A percentile compares a stretch with the other conserved stretches of the same genome.
phyloP scores from a whole-genome alignment of 2,888 invertebrate genomes.

The Tortrix viridana region DNA sequence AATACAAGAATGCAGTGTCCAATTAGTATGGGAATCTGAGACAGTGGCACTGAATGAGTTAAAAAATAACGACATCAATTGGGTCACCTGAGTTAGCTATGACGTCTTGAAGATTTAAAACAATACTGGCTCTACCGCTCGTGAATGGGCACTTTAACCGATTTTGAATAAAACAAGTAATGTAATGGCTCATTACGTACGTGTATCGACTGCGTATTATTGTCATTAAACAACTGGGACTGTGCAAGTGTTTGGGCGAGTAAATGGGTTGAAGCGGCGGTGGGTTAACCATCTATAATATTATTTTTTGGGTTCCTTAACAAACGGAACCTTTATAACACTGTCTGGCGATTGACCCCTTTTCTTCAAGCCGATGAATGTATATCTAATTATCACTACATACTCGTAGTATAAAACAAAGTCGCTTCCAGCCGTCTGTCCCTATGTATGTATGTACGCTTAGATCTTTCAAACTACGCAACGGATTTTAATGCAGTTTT shows the following conservation, averaged over 20 bases:
- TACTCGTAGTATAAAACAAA: too few relatives aligned
- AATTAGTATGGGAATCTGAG: too few relatives aligned
- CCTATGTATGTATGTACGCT: too few relatives aligned
- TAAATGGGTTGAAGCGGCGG: conserved; percentile 2
- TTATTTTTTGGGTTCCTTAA: background rate
- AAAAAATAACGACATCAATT: background rate
- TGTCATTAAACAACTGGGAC: conserved; percentile 21
- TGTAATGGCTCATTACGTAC: conserved; percentile 29
- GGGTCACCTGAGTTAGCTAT: background rate
- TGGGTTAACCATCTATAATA: conserved; percentile 1
- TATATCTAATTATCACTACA: too few relatives aligned
- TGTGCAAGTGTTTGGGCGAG: conserved; percentile 3
- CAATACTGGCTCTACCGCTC: conserved; percentile 4
- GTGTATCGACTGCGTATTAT: conserved; percentile 18
- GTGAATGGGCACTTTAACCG: conserved; percentile 31
- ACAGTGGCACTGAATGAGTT: too few relatives aligned
- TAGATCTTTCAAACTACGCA: too few relatives aligned
- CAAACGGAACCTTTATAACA: too few relatives aligned
- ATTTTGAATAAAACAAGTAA: conserved; percentile 9
- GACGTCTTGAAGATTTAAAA: background rate
- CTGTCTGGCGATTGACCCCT: too few relatives aligned
- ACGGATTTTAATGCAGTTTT: too few relatives aligned
- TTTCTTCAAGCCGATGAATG: too few relatives aligned
- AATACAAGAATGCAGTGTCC: conserved; percentile 4
- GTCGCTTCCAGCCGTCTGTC: too few relatives aligned